These are phyloP conservation scores for Sceliomorpha sp. DNA, from an alignment of 2,888 invertebrate genomes.

Conservation along the genomic window DNA sequence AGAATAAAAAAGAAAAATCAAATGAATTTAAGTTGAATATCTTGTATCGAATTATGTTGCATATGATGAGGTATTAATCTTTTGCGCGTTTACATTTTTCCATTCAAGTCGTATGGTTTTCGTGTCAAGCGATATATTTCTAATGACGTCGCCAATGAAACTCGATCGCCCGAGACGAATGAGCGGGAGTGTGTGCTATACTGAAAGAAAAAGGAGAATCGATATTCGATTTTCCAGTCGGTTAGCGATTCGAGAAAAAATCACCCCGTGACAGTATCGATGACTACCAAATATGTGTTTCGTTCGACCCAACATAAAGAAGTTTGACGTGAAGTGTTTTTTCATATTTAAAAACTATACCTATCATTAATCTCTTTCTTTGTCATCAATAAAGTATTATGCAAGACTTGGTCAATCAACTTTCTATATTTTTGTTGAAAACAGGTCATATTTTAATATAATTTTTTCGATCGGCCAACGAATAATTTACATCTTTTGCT, in stretches of 20 bases:
- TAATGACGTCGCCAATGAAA: conserved; percentile 41
- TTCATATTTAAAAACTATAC: too few relatives aligned
- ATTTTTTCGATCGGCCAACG: too few relatives aligned
- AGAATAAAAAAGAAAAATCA: too few relatives aligned
- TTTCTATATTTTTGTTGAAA: too few relatives aligned
- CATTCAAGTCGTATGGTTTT: conserved; percentile 8
- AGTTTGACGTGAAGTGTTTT: too few relatives aligned
- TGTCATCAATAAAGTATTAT: too few relatives aligned
- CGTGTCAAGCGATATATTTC: conserved; percentile 29
- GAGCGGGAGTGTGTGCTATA: conserved; percentile 29
- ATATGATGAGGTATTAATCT: conserved; percentile 2
- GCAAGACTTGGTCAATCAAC: too few relatives aligned
- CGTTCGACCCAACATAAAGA: neutral
- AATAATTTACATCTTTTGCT: too few relatives aligned
- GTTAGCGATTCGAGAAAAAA: conserved; percentile 43
- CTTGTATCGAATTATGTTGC: too few relatives aligned
- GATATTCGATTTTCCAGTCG: conserved; percentile 57
- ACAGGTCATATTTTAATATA: too few relatives aligned
- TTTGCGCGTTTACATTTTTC: conserved; percentile 3
- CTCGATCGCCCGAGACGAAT: conserved; percentile 48
- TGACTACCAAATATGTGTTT: conserved; percentile 24
- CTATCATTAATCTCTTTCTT: too few relatives aligned
- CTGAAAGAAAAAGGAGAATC: conserved; percentile 35
- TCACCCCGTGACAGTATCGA: conserved; percentile 9
- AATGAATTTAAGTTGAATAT: too few relatives aligned